Evolutionary conservation across 2,797 vertebrate species (phyloP).

Genomic region (Poecile montanus): DNA sequence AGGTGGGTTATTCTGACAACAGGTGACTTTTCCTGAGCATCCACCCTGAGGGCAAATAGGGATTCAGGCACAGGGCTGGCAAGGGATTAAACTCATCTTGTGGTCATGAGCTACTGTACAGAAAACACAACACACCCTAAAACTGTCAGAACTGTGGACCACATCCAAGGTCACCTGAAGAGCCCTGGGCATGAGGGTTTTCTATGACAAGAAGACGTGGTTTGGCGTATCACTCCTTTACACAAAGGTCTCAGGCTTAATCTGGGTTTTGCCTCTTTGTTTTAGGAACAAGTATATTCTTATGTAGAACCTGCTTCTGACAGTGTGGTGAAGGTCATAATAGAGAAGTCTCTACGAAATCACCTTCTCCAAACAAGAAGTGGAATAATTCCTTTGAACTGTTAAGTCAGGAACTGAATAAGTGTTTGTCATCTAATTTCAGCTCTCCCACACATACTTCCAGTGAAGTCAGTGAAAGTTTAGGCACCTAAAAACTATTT

Average conservation of each 20-base stretch:
- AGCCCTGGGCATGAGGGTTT: not conserved
- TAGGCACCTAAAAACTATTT: not conserved
- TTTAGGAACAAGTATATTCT: not conserved
- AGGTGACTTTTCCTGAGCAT: not conserved
- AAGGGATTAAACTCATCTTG: not conserved
- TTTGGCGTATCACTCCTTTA: not conserved
- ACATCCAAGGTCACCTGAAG: not conserved
- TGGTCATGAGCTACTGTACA: not conserved
- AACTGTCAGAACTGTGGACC: not conserved
- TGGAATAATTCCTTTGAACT: not conserved
- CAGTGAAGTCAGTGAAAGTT: not conserved
- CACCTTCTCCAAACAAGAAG: not conserved
- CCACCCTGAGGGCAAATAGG: not conserved
- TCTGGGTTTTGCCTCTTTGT: not conserved
- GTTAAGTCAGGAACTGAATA: not conserved
- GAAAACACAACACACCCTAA: not conserved
- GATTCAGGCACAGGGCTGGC: not conserved
- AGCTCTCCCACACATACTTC: not conserved
- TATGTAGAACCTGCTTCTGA: not conserved
- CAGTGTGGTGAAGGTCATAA: not conserved
- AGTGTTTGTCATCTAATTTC: conserved; percentile 42
- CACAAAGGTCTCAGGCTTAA: not conserved
- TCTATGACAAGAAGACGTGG: not conserved
- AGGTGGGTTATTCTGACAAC: not conserved
- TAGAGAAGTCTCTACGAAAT: not conserved